Evolutionary conservation across 2,888 invertebrate species (phyloP), one percentile per base, ranked within the genome.

Genomic region (Lepidocyrtinus sp.): DNA sequence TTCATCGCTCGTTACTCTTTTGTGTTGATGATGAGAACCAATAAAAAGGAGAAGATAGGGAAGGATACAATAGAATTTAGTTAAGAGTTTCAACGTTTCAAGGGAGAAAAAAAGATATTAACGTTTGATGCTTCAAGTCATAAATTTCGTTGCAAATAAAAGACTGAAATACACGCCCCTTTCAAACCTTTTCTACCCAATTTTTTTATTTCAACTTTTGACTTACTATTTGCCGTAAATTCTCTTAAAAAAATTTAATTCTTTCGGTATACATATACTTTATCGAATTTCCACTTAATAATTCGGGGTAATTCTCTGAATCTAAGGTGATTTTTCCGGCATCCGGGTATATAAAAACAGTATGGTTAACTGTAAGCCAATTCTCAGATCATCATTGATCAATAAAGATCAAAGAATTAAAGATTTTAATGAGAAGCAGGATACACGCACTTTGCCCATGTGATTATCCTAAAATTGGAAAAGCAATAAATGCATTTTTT

Each of bases 101-200:
- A 59, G 75, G 71, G 74, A 80, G 79, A 78, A 81, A 85, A 74
- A 85, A 85, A 83, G 84, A 85, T 85, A 85, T 85, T 85, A 85
- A 84, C 84, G 84, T 70, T 81, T 70, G 63, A n/a, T n/a, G n/a
- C n/a, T n/a, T n/a, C n/a, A n/a, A 84, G 82, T 81, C 84, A 86
- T 86, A 86, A 86, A 86, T 86, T 85, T 84, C 21, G 82, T 86
- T 84, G 86, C 86, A 86, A 86, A 86, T 86, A 86, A 86, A 86
- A 86, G 86, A 86, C 83, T 83, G 85, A 85, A 82, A 77, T 81
- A 73, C 83, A 85, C 86, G 85, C 86, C 85, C 84, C 79, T 78
- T 84, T 62, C 12, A 81, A 82, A 83, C 83, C 83, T 83, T 85
- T 85, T 83, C 78, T 64, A 67, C 50, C 63, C 45, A 22, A 72